These are phyloP conservation scores for Chironomus tepperi DNA, from an alignment of 1,140 invertebrate species.

Conservation along the genomic window DNA sequence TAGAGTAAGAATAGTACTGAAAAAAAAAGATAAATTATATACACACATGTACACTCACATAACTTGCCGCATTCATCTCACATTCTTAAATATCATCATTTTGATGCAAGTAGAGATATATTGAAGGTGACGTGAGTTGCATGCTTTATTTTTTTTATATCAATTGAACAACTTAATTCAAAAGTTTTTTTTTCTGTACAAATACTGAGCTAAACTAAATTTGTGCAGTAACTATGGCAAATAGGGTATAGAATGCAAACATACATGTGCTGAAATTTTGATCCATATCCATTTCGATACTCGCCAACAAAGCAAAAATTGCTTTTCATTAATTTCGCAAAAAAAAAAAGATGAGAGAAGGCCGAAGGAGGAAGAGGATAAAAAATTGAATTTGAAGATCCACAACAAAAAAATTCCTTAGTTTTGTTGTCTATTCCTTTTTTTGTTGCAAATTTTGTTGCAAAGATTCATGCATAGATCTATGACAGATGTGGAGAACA, in stretches of 20 bases:
- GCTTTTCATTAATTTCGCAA: neutral
- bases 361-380: neutral
- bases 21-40: neutral
- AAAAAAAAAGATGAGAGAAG: neutral
- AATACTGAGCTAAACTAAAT: neutral
- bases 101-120: conserved; percentile 13
- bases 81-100: conserved; percentile 14
- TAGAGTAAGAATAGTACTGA: no score
- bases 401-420: no score
- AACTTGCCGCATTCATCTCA: neutral
- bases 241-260: no score
- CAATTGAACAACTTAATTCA: neutral
- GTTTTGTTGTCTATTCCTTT: no score
- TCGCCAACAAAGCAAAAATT: neutral
- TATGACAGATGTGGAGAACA: neutral
- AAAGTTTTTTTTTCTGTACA: neutral
- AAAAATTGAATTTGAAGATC: no score
- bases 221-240: neutral
- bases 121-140: conserved; percentile 1
- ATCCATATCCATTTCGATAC: neutral
- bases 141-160: neutral
- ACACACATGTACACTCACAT: neutral
- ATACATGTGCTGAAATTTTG: neutral
- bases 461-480: neutral
- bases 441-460: neutral